Conservation (phyloP, 2,113 vertebrate species). For the Balaeniceps rex region DNA sequence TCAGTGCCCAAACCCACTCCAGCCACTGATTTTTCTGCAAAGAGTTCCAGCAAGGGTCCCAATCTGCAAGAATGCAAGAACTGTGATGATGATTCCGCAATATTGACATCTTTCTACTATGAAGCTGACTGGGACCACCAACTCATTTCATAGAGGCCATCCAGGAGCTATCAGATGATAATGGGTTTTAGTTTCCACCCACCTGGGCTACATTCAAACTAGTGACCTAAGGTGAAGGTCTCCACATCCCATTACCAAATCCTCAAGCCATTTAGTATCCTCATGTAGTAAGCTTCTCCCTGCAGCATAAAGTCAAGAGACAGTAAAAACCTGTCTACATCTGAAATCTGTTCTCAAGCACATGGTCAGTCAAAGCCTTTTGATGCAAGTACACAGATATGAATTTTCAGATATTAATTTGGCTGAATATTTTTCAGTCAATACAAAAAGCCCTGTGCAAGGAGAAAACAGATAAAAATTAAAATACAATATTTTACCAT, state of each 20-base stretch:
- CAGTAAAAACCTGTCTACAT: background rate
- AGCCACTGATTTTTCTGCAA: background rate
- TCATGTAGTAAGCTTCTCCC: background rate
- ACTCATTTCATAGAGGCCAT: slow-evolving; percentile 56
- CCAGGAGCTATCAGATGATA: slow-evolving; percentile 38
- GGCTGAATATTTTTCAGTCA: background rate
- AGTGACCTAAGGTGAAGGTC: slow-evolving; percentile 66
- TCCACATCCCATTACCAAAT: slow-evolving; percentile 51
- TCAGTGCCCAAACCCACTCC: background rate
- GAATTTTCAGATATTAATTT: background rate
- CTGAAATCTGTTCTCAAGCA: slow-evolving; percentile 18
- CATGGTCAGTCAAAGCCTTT: background rate
- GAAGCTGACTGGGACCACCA: slow-evolving; percentile 17
- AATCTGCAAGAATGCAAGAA: background rate
- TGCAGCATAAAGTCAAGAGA: background rate
- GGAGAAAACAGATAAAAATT: background rate
- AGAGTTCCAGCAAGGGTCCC: background rate
- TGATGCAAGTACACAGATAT: background rate
- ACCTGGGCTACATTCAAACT: slow-evolving; percentile 52
- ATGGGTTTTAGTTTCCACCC: slow-evolving; percentile 59
- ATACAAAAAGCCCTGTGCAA: background rate
- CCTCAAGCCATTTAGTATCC: slow-evolving; percentile 12
- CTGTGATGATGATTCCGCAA: background rate
- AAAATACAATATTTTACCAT: background rate
- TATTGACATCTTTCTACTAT: background rate